These are phyloP conservation scores for Ornithorhynchus anatinus DNA, from an alignment of 2,113 vertebrate genomes.

Conservation along the genomic window DNA sequence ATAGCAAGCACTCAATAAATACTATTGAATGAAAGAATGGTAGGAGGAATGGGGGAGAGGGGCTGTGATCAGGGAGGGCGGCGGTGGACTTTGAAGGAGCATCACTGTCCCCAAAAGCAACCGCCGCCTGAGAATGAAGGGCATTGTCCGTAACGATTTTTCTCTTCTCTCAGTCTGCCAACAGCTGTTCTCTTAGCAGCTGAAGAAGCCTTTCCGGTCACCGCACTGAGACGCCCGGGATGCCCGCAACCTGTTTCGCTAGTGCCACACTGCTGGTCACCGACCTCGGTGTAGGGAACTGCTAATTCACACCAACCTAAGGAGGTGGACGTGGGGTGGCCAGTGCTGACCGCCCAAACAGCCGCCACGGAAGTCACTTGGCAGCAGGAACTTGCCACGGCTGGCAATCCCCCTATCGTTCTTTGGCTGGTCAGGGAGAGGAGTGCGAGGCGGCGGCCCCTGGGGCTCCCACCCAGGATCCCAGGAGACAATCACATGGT, in stretches of 20 bases:
- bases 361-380: constrained; percentile 38
- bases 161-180: neutral
- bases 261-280: constrained; percentile 12
- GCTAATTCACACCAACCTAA: constrained; percentile 22
- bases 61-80: too few species aligned
- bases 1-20: too few species aligned
- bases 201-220: fast-evolving
- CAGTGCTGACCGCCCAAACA: constrained; percentile 18
- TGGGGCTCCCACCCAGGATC: constrained; percentile 10
- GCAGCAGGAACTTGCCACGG: neutral
- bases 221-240: neutral
- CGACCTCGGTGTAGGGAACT: neutral
- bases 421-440: constrained; percentile 2
- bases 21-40: too few species aligned
- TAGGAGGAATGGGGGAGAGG: too few species aligned
- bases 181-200: neutral
- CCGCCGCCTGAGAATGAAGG: too few species aligned
- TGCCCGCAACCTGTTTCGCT: constrained; percentile 17
- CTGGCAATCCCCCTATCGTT: neutral
- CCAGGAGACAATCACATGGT: constrained; percentile 33
- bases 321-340: constrained; percentile 12
- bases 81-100: too few species aligned
- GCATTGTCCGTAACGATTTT: neutral
- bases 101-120: too few species aligned
- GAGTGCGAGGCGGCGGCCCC: neutral